Base-by-base conservation (phyloP, 2,113 vertebrate genomes). In the Platichthys flesus region DNA sequence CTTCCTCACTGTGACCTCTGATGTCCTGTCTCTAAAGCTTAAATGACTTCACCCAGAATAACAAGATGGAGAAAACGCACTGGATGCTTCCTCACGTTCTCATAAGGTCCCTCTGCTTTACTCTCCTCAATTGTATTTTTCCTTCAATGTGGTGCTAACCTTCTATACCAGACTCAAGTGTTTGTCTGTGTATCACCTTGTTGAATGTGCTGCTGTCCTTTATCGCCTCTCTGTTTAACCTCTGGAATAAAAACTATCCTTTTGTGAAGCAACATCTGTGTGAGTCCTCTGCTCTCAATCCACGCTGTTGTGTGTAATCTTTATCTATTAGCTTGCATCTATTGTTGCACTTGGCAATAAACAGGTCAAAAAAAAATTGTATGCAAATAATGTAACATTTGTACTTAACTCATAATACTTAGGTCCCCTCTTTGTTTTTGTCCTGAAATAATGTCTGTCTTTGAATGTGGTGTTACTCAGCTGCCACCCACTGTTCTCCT, bases 231-330 rank as follows among this genome's bases (percentile, higher is more conserved):
- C 73, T 81, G 86, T 90, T 90, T 74, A 76, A 77, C 76, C 58
- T 84, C 82, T 90, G 74, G 75, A 93, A 93, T 90, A 90, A 93
- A 91, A 85, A 45, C 56, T 52, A 82, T 63, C 54, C 71, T 66
- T 90, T 88, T 90, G 75, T 85, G 78, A 86, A 88, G 75, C 74
- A 79, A 78, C 37, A 51, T 35, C 65, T 69, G 57, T 79, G 64
- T 89, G 87, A 49, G 49, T 88, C 74, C 62, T 90, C 77, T 74
- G n/a, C 69, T 84, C 76, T 91, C 47, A 18, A 12, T 71, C 67
- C 31, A 20, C 18, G 73, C 14, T 74, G 60, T 14, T 72, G 18
- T 61, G 24, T 74, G 16, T 72, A 3, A 56, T 68, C 23, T 78
- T 71, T 24, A 40, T 70, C 52, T 58, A 62, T 76, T 31, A 51